A percentile compares a stretch with the other conserved stretches of the same genome.
phyloP scores from a whole-genome alignment of 1,140 invertebrate species.

The Halyomorpha halys region DNA sequence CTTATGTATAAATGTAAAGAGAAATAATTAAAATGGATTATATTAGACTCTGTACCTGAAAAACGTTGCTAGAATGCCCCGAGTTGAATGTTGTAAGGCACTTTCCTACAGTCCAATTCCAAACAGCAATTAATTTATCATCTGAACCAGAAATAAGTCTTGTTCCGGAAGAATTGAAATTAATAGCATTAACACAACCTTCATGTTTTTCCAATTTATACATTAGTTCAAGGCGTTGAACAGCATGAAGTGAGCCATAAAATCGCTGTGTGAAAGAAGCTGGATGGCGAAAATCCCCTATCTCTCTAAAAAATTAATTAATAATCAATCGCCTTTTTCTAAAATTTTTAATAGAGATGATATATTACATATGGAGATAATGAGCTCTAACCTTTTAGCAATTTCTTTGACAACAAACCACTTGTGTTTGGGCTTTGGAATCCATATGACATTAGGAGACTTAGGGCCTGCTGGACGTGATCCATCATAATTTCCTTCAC shows the following conservation, averaged over 20 bases:
- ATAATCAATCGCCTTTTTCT: neutral
- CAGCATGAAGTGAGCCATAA: conserved; percentile 70
- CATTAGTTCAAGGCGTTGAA: conserved; percentile 70
- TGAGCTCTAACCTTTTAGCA: conserved; percentile 31
- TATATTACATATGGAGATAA: neutral
- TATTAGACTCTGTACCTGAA: conserved; percentile 52
- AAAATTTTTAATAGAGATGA: neutral
- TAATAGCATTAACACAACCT: conserved; percentile 85
- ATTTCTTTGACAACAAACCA: conserved; percentile 47
- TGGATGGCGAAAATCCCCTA: conserved; percentile 43
- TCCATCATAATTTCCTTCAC: conserved; percentile 11
- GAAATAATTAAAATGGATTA: too few relatives aligned
- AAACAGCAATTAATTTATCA: conserved; percentile 73
- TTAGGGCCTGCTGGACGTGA: neutral
- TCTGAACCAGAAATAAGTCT: conserved; percentile 76
- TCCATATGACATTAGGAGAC: conserved; percentile 41
- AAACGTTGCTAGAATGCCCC: conserved; percentile 78
- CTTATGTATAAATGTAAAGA: too few relatives aligned
- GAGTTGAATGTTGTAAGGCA: conserved; percentile 54
- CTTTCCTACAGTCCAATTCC: conserved; percentile 77
- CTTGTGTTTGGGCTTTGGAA: conserved; percentile 52
- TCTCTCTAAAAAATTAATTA: conserved; percentile 50
- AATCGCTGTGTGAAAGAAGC: conserved; percentile 56
- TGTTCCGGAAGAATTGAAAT: conserved; percentile 68
- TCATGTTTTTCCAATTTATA: conserved; percentile 66